Conservation (phyloP, 1,140 invertebrate genomes). For the fruit fly (Drosophila melanogaster) region Release_6_plus_ISO1_MT NT_033779.5:18006001-18006500, state of each 20-base stretch:
- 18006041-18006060: neutral
- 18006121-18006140: slow-evolving; percentile 35
- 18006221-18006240: slow-evolving; percentile 21
- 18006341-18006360: slow-evolving; percentile 49
- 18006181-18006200: slow-evolving; percentile 67
- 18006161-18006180: slow-evolving; percentile 79
- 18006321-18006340: slow-evolving; percentile 78
- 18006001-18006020: slow-evolving; percentile 14
- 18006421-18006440: slow-evolving; percentile 69
- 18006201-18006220: slow-evolving; percentile 72
- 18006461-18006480: slow-evolving; percentile 17
- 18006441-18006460: slow-evolving; percentile 78
- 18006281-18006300: slow-evolving; percentile 52
- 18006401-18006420: slow-evolving; percentile 72
- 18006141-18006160: slow-evolving; percentile 82
- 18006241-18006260: slow-evolving; percentile 76
- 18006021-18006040: neutral
- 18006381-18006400: slow-evolving; percentile 51
- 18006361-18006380: slow-evolving; percentile 49
- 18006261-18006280: slow-evolving; percentile 78
- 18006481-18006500: neutral
- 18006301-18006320: slow-evolving; percentile 77
- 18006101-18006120: slow-evolving; percentile 67
- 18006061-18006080: slow-evolving; percentile 6
- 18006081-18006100: slow-evolving; percentile 48